Percentiles rank a stretch among this genome's conserved stretches.
These are phyloP conservation scores for Protonibea diacanthus DNA, from an alignment of 2,797 vertebrate genomes.

Conservation along the genomic window DNA sequence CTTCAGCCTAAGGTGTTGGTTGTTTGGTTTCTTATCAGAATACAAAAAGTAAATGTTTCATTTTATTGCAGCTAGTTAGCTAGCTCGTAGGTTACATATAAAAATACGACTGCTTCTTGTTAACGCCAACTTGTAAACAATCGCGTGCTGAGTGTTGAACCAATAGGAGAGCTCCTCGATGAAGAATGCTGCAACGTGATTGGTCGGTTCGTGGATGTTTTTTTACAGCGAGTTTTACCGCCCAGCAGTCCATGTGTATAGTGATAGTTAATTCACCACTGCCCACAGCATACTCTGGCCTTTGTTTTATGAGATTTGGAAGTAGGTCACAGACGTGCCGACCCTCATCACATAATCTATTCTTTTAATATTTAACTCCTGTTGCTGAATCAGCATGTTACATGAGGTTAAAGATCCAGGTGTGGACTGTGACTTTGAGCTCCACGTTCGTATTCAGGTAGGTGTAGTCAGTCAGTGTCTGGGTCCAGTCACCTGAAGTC, in stretches of 20 bases:
- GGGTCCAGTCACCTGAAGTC: slow-evolving; percentile 36
- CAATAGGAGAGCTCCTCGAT: slow-evolving; percentile 72
- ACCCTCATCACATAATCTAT: background rate
- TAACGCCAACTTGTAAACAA: slow-evolving; percentile 70
- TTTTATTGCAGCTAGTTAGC: background rate
- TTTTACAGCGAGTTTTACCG: background rate
- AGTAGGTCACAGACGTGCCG: background rate
- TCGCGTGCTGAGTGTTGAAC: slow-evolving; percentile 47
- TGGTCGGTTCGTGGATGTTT: slow-evolving; percentile 34
- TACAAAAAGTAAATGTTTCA: accelerated
- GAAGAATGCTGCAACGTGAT: slow-evolving; percentile 32
- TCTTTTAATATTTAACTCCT: slow-evolving; percentile 80
- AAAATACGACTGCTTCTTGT: background rate
- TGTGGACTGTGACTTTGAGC: slow-evolving; percentile 76
- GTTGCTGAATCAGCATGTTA: slow-evolving; percentile 54
- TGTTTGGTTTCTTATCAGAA: background rate
- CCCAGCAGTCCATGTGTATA: background rate
- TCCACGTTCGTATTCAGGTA: slow-evolving; percentile 50
- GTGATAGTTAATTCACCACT: background rate
- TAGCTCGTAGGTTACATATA: background rate
- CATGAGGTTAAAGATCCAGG: slow-evolving; percentile 68
- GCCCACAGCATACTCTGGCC: background rate
- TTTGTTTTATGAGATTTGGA: background rate
- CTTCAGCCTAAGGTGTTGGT: accelerated
- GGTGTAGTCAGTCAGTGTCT: slow-evolving; percentile 23